These are phyloP conservation scores for Diacarnus erythraeanus DNA, from an alignment of 37 sponge, comb jelly and placozoan species.

Conservation along the genomic window DNA sequence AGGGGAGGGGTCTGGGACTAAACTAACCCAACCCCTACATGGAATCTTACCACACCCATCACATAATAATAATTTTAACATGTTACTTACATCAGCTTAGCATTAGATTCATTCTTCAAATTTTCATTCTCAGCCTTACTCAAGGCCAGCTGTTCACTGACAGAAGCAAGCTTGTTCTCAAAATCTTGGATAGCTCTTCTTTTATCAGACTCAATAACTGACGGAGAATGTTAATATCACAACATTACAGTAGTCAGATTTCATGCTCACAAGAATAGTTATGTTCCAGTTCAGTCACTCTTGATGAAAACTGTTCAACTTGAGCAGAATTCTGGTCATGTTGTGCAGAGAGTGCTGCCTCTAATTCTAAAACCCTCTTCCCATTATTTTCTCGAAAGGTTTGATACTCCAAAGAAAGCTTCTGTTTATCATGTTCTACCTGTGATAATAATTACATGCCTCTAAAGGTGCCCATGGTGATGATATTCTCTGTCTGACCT, in stretches of 20 bases:
- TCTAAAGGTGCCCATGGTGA: neutral
- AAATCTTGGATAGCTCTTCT: constrained; percentile 11
- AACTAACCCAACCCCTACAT: too few relatives aligned
- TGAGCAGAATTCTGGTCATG: neutral
- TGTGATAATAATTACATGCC: neutral
- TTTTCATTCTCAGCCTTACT: neutral
- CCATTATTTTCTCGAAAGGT: neutral
- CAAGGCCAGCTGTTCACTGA: neutral
- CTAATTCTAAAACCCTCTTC: neutral
- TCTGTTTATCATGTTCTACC: constrained; percentile 5
- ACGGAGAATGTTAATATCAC: too few relatives aligned
- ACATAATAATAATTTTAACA: neutral
- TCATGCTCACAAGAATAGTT: neutral
- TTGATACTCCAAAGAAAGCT: neutral
- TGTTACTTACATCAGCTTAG: constrained; percentile 1
- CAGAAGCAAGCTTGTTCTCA: neutral
- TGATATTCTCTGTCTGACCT: neutral
- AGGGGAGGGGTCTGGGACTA: too few relatives aligned
- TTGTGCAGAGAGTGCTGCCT: neutral
- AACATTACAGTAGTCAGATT: too few relatives aligned
- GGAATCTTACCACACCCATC: neutral
- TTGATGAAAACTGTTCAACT: constrained; percentile 5
- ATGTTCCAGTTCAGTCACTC: constrained; percentile 1
- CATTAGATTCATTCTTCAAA: neutral
- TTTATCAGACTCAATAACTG: neutral